A percentile compares a stretch with the other conserved stretches of the same genome.
Evolutionary conservation across 2,797 vertebrate genomes (phyloP).

Genomic region (Hydrolagus colliei): DNA sequence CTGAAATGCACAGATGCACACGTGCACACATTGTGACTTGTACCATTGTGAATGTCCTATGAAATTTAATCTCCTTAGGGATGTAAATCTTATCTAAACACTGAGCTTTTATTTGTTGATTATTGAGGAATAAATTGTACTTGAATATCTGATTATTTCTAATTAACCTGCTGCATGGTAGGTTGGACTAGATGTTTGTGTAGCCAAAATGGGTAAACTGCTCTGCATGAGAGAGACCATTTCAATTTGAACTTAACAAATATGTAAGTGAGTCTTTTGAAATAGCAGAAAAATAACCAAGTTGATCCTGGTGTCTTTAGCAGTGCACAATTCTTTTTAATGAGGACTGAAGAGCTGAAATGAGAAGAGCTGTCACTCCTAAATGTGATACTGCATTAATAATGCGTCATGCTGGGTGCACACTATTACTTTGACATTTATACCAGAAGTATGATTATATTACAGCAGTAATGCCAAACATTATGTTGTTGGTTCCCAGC

Average conservation of each 20-base stretch:
- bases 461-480: neutral
- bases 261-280: conserved; percentile 19
- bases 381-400: conserved; percentile 1
- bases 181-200: too few relatives aligned
- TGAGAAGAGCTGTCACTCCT: conserved; percentile 4
- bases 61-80: too few relatives aligned
- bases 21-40: too few relatives aligned
- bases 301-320: neutral
- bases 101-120: neutral
- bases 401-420: neutral
- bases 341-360: neutral
- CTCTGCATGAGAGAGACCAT: neutral
- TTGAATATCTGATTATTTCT: neutral
- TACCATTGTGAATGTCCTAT: too few relatives aligned
- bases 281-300: neutral
- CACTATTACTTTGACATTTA: neutral
- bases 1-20: too few relatives aligned
- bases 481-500: neutral
- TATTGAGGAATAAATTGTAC: neutral
- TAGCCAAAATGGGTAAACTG: neutral
- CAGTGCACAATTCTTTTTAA: neutral
- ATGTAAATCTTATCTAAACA: too few relatives aligned
- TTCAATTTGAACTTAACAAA: conserved; percentile 18
- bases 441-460: neutral
- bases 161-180: neutral